Percentiles rank a stretch among this genome's conserved stretches.
Evolutionary conservation across 2,888 invertebrate species (phyloP).

Genomic region (Drosophila suboccidentalis): DNA sequence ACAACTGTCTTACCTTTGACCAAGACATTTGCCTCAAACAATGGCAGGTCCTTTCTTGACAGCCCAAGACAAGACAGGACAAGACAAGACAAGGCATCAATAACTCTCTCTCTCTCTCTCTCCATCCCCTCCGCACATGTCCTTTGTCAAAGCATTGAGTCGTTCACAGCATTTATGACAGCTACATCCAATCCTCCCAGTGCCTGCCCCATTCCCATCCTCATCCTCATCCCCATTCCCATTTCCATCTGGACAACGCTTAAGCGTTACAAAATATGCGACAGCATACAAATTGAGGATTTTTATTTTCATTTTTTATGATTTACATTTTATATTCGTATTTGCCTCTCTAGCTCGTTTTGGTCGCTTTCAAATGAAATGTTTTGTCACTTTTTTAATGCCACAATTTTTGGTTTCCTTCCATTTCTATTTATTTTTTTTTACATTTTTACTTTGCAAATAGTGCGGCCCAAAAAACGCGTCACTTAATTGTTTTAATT

Average conservation of each 20-base stretch:
- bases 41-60: constrained; percentile 64
- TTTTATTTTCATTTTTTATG: constrained; percentile 74
- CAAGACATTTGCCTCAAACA: constrained; percentile 72
- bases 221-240: neutral
- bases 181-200: constrained; percentile 20
- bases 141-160: constrained; percentile 68
- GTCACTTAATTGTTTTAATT: constrained; percentile 78
- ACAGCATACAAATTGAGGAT: constrained; percentile 81
- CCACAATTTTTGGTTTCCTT: constrained; percentile 40
- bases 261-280: constrained; percentile 74
- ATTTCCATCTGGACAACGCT: constrained; percentile 62
- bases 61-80: constrained; percentile 29
- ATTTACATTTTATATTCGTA: constrained; percentile 60
- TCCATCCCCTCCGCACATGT: constrained; percentile 46
- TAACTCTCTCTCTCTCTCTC: constrained; percentile 35
- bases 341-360: constrained; percentile 47
- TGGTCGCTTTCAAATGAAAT: constrained; percentile 44
- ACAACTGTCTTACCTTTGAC: constrained; percentile 72
- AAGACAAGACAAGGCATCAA: constrained; percentile 61
- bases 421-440: constrained; percentile 7
- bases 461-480: constrained; percentile 59
- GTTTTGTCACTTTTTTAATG: constrained; percentile 73
- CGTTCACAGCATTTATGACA: constrained; percentile 66
- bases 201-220: neutral
- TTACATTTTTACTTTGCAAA: constrained; percentile 54